phyloP scores from a whole-genome alignment of 2,888 invertebrate species.

The Lithophane socia region DNA sequence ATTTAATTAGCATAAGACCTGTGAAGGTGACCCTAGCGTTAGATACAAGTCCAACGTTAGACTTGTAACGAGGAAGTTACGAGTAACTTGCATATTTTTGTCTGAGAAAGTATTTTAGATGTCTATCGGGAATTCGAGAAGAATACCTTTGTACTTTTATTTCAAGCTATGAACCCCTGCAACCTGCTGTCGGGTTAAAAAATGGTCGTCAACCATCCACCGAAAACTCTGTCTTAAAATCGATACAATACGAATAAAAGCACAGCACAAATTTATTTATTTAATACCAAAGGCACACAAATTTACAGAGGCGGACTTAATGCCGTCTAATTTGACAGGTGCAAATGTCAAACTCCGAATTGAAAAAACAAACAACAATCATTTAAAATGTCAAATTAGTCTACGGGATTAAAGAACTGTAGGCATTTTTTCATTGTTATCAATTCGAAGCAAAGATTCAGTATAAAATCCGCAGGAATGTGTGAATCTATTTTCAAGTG shows the following conservation, averaged over 20 bases:
- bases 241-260: background rate
- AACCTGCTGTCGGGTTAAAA: background rate
- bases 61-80: background rate
- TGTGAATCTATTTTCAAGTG: conserved; percentile 48
- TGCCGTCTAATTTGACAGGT: too few relatives aligned
- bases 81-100: background rate
- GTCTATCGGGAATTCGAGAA: too few relatives aligned
- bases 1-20: background rate
- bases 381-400: too few relatives aligned
- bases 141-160: background rate
- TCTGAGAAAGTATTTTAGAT: too few relatives aligned
- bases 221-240: background rate
- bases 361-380: too few relatives aligned
- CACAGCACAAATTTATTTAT: background rate
- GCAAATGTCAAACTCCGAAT: too few relatives aligned
- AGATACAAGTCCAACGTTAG: too few relatives aligned
- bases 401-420: too few relatives aligned
- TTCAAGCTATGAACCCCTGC: background rate
- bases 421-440: too few relatives aligned
- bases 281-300: too few relatives aligned
- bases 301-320: too few relatives aligned
- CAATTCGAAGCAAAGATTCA: background rate
- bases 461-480: conserved; percentile 1
- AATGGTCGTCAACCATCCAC: background rate
- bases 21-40: background rate